Percentiles rank a stretch among this genome's conserved stretches.
Evolutionary conservation across 2,113 vertebrate species (phyloP).

Genomic region (Coracopsis vasa): DNA sequence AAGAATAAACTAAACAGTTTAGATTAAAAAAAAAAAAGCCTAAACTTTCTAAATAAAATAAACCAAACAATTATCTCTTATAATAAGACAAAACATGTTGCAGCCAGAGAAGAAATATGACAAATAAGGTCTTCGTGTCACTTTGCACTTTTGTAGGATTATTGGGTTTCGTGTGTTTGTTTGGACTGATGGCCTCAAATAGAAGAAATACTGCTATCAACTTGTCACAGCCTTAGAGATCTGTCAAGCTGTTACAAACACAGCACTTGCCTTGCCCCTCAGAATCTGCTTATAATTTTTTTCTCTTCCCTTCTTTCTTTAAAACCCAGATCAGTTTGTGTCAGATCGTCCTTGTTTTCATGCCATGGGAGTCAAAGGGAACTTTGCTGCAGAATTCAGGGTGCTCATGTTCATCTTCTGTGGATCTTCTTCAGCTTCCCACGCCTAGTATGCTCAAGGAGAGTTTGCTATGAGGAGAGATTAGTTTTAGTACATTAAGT

Average conservation of each 20-base stretch:
- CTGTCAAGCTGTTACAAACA: background rate
- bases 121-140: background rate
- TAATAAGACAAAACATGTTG: background rate
- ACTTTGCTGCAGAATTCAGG: background rate
- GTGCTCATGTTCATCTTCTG: background rate
- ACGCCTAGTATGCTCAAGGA: background rate
- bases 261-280: background rate
- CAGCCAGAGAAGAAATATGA: background rate
- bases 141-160: background rate
- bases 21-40: background rate
- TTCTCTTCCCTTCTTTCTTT: background rate
- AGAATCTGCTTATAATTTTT: background rate
- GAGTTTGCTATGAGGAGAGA: background rate
- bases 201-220: background rate
- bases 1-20: slow-evolving; percentile 27
- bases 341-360: background rate
- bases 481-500: background rate
- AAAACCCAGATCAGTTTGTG: background rate
- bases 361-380: background rate
- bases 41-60: background rate
- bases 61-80: background rate
- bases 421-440: background rate
- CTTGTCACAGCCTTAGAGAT: background rate
- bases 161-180: background rate
- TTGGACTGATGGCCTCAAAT: background rate